A percentile compares a stretch with the other conserved stretches of the same genome.
These are phyloP conservation scores for Thyatira batis DNA, from an alignment of 2,888 invertebrate genomes.

Conservation along the genomic window DNA sequence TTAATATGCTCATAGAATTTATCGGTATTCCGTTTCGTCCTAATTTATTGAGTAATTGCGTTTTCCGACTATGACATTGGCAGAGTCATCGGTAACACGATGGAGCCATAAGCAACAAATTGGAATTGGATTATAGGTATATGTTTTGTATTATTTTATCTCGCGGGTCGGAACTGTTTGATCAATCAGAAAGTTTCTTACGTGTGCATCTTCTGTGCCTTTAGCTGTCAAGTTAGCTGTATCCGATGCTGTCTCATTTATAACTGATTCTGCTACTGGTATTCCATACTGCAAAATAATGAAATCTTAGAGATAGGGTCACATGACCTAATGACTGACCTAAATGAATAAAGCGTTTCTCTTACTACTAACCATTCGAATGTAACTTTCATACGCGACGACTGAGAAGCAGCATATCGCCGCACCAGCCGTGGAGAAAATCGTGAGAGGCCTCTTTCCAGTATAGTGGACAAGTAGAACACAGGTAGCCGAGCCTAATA, in stretches of 20 bases:
- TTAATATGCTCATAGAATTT: no score
- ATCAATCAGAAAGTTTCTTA: background rate
- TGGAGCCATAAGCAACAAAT: no score
- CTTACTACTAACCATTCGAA: conserved; percentile 39
- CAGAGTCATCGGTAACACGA: no score
- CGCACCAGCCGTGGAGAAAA: conserved; percentile 86
- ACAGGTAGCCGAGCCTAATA: conserved; percentile 85
- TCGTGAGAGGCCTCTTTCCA: conserved; percentile 87
- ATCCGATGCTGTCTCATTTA: background rate
- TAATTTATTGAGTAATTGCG: no score
- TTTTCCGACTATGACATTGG: no score
- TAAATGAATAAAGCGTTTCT: background rate
- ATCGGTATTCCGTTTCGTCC: no score
- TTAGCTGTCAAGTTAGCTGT: background rate
- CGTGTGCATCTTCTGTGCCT: background rate
- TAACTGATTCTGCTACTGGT: conserved; percentile 3
- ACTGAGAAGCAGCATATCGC: conserved; percentile 85
- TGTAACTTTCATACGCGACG: conserved; percentile 78
- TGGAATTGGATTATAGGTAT: no score
- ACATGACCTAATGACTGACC: no score
- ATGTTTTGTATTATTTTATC: no score
- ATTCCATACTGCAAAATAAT: conserved; percentile 15
- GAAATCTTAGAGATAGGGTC: no score
- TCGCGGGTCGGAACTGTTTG: no score
- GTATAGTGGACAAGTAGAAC: conserved; percentile 86